Conservation (phyloP, 2,888 invertebrate species). For the Leptinotarsa peninsularis region DNA sequence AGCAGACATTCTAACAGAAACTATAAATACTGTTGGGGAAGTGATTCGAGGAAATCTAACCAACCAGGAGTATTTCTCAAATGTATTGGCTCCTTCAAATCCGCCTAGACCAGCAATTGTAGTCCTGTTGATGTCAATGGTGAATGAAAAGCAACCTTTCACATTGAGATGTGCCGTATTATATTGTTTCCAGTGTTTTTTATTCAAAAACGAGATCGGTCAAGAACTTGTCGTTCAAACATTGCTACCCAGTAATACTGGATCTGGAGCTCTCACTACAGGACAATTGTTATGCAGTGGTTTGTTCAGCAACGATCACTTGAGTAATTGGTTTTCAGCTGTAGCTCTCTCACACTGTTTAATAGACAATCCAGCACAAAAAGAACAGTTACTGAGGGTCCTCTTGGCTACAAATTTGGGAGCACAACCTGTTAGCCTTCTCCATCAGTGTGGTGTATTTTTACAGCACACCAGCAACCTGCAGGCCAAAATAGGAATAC, state of each 20-base stretch:
- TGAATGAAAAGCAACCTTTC: conserved; percentile 97
- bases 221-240: conserved; percentile 92
- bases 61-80: conserved; percentile 93
- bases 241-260: conserved; percentile 86
- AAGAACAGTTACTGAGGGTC: conserved; percentile 92
- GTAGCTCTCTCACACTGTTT: conserved; percentile 92
- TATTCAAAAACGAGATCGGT: conserved; percentile 91
- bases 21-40: conserved; percentile 90
- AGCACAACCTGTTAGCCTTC: conserved; percentile 86
- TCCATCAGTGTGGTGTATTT: conserved; percentile 88
- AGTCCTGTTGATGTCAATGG: conserved; percentile 97
- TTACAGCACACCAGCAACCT: conserved; percentile 85
- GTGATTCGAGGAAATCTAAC: conserved; percentile 89
- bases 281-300: conserved; percentile 94
- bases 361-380: conserved; percentile 85
- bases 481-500: conserved; percentile 87
- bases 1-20: conserved; percentile 95
- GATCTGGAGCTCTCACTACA: conserved; percentile 72
- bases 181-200: conserved; percentile 94
- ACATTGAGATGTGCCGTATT: conserved; percentile 89
- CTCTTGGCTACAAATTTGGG: conserved; percentile 87
- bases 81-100: conserved; percentile 91
- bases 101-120: conserved; percentile 95
- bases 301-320: conserved; percentile 85
- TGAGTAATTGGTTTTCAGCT: conserved; percentile 96